Base-by-base conservation (phyloP, 2,113 vertebrate species). In the Brachyhypopomus gauderio region DNA sequence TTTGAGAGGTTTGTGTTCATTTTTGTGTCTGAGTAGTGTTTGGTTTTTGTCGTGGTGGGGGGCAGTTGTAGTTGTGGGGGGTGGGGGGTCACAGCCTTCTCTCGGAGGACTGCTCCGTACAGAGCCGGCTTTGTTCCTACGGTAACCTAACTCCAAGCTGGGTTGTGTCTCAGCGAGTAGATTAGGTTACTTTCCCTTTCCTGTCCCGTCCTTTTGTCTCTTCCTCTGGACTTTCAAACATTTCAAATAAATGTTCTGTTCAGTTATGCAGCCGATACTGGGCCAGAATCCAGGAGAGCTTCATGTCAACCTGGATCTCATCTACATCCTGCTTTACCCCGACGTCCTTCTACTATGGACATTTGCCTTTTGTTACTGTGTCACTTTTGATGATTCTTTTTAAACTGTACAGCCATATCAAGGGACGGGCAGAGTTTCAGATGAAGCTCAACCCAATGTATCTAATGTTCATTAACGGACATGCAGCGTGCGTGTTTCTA, bases 61-160 rank as follows among this genome's bases (percentile, higher is more conserved):
- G 30, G 30, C 30, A 30, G 30, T 30, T 30, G 30, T 30, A 30
- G 60, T 4, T 27, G 66, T 79, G 67, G 69, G 25, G 19, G 30
- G 9, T 8, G 91, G 89, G 92, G 89, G 88, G 80, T 86, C 88
- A 70, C 82, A 83, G 88, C 90, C 87, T 89, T 89, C 85, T 56
- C 85, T 3, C 80, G 90, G 86, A 85, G 88, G 85, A 84, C 88
- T 88, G 86, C 86, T 55, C 6, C 64, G 87, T 85, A 94, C 92
- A 94, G 92, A 91, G 90, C 73, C 77, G 1, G 82, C 89, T 92
- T 93, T 94, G 93, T 94, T 93, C 91, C 85, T 63, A 77, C 85
- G 80, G 91, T 92, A 94, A 94, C 90, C 87, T 84, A 90, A 92
- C 87, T 92, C 89, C 59, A 73, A 83, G 83, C 82, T 72, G 2